Conservation (phyloP, 2,888 invertebrate species). For the Chloromyia formosa region DNA sequence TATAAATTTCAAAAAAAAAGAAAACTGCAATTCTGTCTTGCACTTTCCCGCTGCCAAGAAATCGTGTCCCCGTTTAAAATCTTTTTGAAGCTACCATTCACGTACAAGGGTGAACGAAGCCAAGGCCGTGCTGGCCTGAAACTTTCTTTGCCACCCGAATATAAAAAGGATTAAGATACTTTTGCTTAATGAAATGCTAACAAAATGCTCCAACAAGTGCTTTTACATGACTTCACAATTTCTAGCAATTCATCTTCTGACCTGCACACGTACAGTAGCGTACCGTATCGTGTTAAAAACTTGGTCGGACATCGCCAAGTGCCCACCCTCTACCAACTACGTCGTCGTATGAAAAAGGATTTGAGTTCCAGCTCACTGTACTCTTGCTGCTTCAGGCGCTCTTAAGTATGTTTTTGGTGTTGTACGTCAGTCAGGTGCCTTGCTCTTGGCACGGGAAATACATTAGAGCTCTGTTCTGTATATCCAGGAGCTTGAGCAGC, state of each 20-base stretch:
- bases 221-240: slow-evolving; percentile 35
- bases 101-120: neutral
- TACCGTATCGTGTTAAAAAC: too few relatives aligned
- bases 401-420: too few relatives aligned
- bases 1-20: too few relatives aligned
- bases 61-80: neutral
- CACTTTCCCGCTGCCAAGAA: neutral
- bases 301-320: neutral
- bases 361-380: neutral
- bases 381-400: neutral
- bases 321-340: too few relatives aligned
- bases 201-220: slow-evolving; percentile 18
- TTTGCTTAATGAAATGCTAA: slow-evolving; percentile 35
- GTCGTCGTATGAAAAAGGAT: neutral
- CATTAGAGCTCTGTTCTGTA: neutral
- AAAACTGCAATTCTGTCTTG: neutral
- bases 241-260: slow-evolving; percentile 4
- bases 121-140: slow-evolving; percentile 10
- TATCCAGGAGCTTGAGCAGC: neutral
- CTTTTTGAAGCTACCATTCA: neutral
- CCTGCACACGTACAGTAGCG: neutral
- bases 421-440: slow-evolving; percentile 10
- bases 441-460: slow-evolving; percentile 20
- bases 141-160: neutral
- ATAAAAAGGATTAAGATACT: slow-evolving; percentile 28